Evolutionary conservation across 2,113 vertebrate species (phyloP), one percentile per base, ranked within the genome.

Genomic region (Heterotilapia buettikoferi): DNA sequence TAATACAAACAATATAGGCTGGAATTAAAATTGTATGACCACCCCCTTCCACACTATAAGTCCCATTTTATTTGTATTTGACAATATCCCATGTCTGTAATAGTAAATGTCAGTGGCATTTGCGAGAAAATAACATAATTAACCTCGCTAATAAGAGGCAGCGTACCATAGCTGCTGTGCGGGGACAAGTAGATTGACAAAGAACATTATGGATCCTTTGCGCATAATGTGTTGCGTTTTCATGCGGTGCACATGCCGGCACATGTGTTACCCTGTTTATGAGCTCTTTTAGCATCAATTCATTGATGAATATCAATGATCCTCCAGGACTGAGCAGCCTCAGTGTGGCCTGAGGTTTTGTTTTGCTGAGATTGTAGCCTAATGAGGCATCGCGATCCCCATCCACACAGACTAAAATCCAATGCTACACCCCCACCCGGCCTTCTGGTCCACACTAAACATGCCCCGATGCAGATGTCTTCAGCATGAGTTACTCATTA

Each of bases 11-110:
- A 94, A 90, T 90, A 87, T 87, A 91, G 86, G 84, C 13, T 86
- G 18, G 86, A 87, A 95, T 95, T 93, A 91, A 94, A 95, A 90
- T 87, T 93, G 89, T 71, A 92, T 92, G 91, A 90, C 73, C 68
- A 80, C 50, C 84, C 6, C 53, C 36, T 63, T 24, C 53, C 81
- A 26, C 45, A 8, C 66, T 79, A 4, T 19, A 83, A 43, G 68
- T 90, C 87, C 43, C 73, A 84, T 89, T 92, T 80, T 79, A 82
- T 90, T 89, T 91, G 80, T 86, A 66, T 52, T 56, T 36, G 83
- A 88, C 81, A 82, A 82, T 90, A 90, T 83, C 68, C 36, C 43
- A 9, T 66, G 61, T 83, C 81, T 86, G 7, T 89, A 59, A 52
- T 61, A 86, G 66, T 57, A 84, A 87, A 86, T 83, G 73, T 78